Evolutionary conservation across 2,888 invertebrate species (phyloP).

Genomic region (Cordilura impudica): DNA sequence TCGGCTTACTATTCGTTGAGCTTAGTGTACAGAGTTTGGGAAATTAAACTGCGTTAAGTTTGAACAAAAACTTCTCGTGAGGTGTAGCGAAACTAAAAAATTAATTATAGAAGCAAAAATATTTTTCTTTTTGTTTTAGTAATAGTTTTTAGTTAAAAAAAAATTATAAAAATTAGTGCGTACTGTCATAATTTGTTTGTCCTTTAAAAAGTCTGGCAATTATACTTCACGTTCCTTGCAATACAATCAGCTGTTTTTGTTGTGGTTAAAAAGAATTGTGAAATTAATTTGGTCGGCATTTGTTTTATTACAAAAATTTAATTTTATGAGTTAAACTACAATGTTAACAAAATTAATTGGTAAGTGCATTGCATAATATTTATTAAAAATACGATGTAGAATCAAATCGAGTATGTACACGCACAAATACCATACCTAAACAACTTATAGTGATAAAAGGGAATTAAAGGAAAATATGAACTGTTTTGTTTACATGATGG

Average conservation of each 20-base stretch:
- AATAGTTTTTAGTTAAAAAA: too few relatives aligned
- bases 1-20: constrained; percentile 23
- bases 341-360: constrained; percentile 40
- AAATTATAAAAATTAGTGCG: too few relatives aligned
- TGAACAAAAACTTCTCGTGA: not conserved
- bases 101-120: too few relatives aligned
- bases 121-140: too few relatives aligned
- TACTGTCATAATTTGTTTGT: too few relatives aligned
- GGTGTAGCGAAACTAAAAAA: not conserved
- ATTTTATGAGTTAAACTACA: not conserved
- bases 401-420: not conserved
- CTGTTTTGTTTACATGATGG: too few relatives aligned
- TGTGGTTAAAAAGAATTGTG: not conserved
- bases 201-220: too few relatives aligned
- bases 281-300: not conserved
- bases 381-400: not conserved
- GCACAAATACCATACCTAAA: too few relatives aligned
- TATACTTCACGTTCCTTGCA: too few relatives aligned
- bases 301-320: not conserved
- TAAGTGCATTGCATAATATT: constrained; percentile 15
- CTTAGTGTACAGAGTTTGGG: not conserved
- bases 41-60: not conserved
- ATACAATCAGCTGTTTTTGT: constrained; percentile 33
- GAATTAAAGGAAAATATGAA: too few relatives aligned
- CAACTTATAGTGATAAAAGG: too few relatives aligned